These are phyloP conservation scores for Phthorimaea operculella DNA, from an alignment of 1,140 invertebrate genomes.

Conservation along the genomic window DNA sequence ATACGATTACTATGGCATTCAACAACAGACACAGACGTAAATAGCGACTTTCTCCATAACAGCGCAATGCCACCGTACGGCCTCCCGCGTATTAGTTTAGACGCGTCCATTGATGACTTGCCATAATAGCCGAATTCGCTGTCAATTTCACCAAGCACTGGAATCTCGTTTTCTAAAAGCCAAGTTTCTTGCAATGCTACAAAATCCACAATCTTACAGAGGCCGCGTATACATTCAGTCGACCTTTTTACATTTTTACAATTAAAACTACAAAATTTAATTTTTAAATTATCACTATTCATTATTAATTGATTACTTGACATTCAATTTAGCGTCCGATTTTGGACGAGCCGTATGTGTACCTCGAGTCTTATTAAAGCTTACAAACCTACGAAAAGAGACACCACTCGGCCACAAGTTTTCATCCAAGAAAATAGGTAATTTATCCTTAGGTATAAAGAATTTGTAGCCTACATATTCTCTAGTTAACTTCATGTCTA, in stretches of 20 bases:
- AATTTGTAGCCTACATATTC: not conserved
- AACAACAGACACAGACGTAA: not conserved
- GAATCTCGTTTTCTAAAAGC: not conserved
- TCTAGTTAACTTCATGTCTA: not conserved
- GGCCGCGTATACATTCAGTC: not conserved
- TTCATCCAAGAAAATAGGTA: not conserved
- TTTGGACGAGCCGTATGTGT: not conserved
- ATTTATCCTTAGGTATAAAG: not conserved
- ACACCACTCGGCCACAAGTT: slow-evolving; percentile 3
- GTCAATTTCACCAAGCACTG: not conserved
- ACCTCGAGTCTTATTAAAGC: not conserved
- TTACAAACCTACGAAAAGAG: not conserved
- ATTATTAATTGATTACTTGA: not conserved
- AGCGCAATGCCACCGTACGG: not conserved
- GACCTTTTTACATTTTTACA: slow-evolving; percentile 2
- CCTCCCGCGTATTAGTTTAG: not conserved
- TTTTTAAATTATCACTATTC: not conserved
- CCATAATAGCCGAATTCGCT: not conserved
- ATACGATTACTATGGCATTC: not conserved
- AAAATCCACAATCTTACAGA: not conserved
- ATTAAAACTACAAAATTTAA: not conserved
- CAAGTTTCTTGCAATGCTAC: slow-evolving; percentile 1
- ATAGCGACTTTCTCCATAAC: not conserved
- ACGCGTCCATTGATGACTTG: not conserved
- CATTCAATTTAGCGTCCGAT: not conserved